Conservation (phyloP, 1,140 invertebrate genomes). For the Tyrophagus putrescentiae region DNA sequence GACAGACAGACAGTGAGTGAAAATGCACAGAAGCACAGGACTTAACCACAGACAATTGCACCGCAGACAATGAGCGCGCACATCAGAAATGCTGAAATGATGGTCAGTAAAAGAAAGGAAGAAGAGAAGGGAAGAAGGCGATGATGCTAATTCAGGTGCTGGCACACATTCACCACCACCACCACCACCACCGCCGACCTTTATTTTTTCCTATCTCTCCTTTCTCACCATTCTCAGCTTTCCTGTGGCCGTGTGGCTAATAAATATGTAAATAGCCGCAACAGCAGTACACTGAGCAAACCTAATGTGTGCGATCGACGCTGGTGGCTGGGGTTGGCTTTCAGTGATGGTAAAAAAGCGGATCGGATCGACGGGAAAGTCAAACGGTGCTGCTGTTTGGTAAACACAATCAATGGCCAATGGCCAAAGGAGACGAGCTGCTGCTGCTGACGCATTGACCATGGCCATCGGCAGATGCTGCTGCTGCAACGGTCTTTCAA, state of each 20-base stretch:
- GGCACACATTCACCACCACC: background rate
- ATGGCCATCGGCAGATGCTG: no score
- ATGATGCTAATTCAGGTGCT: no score
- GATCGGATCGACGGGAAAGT: background rate
- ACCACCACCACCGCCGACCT: background rate
- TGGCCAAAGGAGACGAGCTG: no score
- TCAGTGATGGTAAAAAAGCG: background rate
- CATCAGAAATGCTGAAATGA: no score
- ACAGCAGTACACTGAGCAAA: no score
- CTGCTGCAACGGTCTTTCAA: no score
- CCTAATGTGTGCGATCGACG: background rate
- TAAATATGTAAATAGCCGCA: constrained; percentile 7
- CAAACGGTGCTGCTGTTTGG: no score
- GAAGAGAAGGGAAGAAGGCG: no score
- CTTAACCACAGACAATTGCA: background rate
- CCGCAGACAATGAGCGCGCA: background rate
- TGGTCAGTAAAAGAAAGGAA: no score
- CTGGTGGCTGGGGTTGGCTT: constrained; percentile 3
- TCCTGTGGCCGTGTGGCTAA: background rate
- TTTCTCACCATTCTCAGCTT: background rate
- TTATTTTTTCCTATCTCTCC: background rate
- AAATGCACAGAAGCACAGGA: background rate
- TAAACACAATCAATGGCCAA: no score
- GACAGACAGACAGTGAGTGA: no score
- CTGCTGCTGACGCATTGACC: no score